A percentile compares a stretch with the other conserved stretches of the same genome.
Evolutionary conservation across 2,888 invertebrate genomes (phyloP).

Genomic region (Netelia inedita): DNA sequence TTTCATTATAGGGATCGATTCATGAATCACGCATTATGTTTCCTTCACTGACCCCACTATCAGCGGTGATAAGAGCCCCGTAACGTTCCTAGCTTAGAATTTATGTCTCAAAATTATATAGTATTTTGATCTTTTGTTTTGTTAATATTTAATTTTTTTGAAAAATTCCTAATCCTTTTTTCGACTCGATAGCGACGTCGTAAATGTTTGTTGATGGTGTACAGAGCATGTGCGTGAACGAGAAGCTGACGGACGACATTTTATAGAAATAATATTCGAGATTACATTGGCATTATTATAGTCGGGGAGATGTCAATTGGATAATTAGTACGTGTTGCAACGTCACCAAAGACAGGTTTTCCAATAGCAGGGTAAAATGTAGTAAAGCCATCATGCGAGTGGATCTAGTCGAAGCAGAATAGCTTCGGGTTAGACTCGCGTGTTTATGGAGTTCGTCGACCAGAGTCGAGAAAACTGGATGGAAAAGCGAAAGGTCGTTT

Average conservation of each 20-base stretch:
- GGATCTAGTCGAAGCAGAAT: constrained; percentile 28
- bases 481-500: constrained; percentile 64
- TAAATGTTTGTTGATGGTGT: background rate
- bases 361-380: background rate
- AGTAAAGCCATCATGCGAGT: constrained; percentile 22
- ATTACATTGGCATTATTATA: constrained; percentile 28
- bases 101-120: background rate
- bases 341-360: constrained; percentile 39
- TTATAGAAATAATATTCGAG: constrained; percentile 8
- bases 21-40: constrained; percentile 37
- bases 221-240: background rate
- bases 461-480: constrained; percentile 54
- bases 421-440: constrained; percentile 12
- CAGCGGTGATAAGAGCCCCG: background rate
- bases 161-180: background rate
- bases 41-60: background rate
- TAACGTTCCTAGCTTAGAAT: background rate
- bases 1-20: constrained; percentile 25
- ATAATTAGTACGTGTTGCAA: constrained; percentile 43
- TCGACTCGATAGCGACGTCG: background rate
- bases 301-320: constrained; percentile 34
- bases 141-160: background rate
- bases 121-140: background rate
- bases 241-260: background rate
- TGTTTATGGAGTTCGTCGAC: constrained; percentile 51